Evolutionary conservation across 37 sponge, comb jelly and placozoan genomes (phyloP).

Genomic region (Diacarnus erythraeanus): DNA sequence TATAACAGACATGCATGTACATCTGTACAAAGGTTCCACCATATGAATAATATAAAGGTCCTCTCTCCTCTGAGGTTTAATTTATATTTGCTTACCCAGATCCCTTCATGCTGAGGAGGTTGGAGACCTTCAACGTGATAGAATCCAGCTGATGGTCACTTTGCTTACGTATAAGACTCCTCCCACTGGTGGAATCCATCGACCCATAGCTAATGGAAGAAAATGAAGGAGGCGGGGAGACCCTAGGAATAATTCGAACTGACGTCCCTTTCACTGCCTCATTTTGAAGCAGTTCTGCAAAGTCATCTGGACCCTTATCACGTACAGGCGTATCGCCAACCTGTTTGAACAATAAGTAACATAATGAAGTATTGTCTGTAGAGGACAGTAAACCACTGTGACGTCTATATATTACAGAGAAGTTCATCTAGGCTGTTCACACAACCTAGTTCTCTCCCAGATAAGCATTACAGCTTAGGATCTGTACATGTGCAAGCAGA

Average conservation of each 20-base stretch:
- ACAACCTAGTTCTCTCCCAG: too few species aligned
- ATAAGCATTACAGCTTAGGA: too few species aligned
- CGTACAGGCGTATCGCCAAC: conserved; percentile 31
- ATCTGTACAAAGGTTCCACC: too few species aligned
- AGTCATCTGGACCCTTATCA: conserved; percentile 36
- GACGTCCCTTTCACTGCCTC: conserved; percentile 36
- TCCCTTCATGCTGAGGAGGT: conserved; percentile 49
- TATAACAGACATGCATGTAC: too few species aligned
- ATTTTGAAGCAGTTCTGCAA: conserved; percentile 27
- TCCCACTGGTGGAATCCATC: conserved; percentile 2
- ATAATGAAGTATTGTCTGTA: too few species aligned
- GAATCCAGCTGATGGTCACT: background rate
- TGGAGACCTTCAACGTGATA: conserved; percentile 41
- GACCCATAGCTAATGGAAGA: conserved; percentile 11
- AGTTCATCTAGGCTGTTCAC: too few species aligned
- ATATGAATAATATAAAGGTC: too few species aligned
- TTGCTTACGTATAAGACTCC: background rate
- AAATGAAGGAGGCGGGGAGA: conserved; percentile 18
- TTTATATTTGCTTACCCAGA: conserved; percentile 17
- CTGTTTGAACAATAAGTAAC: too few species aligned
- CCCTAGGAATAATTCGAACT: conserved; percentile 15
- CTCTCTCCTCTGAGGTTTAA: too few species aligned
- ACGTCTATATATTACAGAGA: too few species aligned
- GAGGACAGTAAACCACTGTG: too few species aligned
- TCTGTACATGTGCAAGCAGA: background rate